Percentiles rank a stretch among this genome's conserved stretches.
Evolutionary conservation across 2,797 vertebrate species (phyloP).

Genomic region (Protonibea diacanthus): DNA sequence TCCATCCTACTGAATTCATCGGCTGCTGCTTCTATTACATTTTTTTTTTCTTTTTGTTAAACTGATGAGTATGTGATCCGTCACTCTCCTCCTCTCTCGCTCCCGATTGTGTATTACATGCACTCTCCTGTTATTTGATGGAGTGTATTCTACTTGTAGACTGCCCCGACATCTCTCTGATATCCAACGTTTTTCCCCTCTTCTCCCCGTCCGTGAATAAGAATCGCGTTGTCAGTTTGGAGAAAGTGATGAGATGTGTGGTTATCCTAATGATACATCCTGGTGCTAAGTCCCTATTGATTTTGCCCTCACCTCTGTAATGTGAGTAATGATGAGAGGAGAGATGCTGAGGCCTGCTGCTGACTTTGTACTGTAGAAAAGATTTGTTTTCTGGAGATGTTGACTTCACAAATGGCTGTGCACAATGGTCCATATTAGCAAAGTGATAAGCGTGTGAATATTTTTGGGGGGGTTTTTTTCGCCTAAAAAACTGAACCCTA

Average conservation of each 20-base stretch:
- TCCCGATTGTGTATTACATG: constrained; percentile 31
- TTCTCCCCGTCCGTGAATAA: constrained; percentile 48
- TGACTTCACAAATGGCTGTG: neutral
- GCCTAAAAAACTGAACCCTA: neutral
- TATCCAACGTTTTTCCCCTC: neutral
- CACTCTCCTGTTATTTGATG: constrained; percentile 32
- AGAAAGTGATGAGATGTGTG: constrained; percentile 34
- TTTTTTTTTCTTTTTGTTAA: constrained; percentile 29
- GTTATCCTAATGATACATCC: constrained; percentile 69
- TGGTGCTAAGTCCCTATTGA: constrained; percentile 57
- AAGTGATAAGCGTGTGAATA: constrained; percentile 11
- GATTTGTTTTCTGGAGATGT: constrained; percentile 26
- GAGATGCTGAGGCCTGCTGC: constrained; percentile 26
- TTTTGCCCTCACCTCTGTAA: constrained; percentile 65
- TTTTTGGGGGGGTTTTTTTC: neutral
- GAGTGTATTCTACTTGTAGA: constrained; percentile 24
- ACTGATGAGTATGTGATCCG: constrained; percentile 49
- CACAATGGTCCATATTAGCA: neutral
- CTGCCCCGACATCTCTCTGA: constrained; percentile 1
- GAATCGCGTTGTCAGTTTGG: constrained; percentile 50
- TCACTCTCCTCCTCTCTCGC: constrained; percentile 30
- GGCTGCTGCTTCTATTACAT: constrained; percentile 42
- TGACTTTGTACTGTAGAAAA: constrained; percentile 1
- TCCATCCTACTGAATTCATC: constrained; percentile 58
- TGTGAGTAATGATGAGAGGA: constrained; percentile 64